Evolutionary conservation across 2,113 vertebrate genomes (phyloP).

Genomic region (Caracal caracal): DNA sequence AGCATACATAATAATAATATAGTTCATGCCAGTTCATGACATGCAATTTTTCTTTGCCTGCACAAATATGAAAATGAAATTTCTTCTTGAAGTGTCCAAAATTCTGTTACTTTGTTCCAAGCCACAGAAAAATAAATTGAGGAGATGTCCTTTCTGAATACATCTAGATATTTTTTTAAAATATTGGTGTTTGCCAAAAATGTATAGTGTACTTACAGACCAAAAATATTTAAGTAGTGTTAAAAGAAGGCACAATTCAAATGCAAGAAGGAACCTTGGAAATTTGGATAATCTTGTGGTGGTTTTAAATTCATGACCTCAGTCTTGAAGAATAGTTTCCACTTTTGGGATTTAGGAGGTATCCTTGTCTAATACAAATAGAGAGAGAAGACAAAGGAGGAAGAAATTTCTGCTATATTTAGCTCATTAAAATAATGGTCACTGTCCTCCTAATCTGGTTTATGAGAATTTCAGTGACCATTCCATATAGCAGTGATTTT

Average conservation of each 20-base stretch:
- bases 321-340: constrained; percentile 45
- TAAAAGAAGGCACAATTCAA: constrained; percentile 57
- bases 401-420: constrained; percentile 34
- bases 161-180: constrained; percentile 42
- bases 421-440: constrained; percentile 55
- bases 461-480: constrained; percentile 37
- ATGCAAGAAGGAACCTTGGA: background rate
- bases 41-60: constrained; percentile 53
- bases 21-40: constrained; percentile 32
- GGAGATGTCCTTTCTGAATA: constrained; percentile 52
- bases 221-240: constrained; percentile 45
- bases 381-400: constrained; percentile 23
- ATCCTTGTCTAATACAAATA: constrained; percentile 19
- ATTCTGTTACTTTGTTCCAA: constrained; percentile 55
- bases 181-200: constrained; percentile 39
- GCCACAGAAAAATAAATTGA: constrained; percentile 58
- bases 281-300: constrained; percentile 33
- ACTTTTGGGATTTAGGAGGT: background rate
- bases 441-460: constrained; percentile 34
- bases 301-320: constrained; percentile 45
- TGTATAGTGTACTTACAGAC: constrained; percentile 18
- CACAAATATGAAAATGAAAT: constrained; percentile 69
- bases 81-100: constrained; percentile 60
- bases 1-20: constrained; percentile 48
- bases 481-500: background rate